Conservation (phyloP, 2,113 vertebrate species). For the Calidris pugnax region DNA sequence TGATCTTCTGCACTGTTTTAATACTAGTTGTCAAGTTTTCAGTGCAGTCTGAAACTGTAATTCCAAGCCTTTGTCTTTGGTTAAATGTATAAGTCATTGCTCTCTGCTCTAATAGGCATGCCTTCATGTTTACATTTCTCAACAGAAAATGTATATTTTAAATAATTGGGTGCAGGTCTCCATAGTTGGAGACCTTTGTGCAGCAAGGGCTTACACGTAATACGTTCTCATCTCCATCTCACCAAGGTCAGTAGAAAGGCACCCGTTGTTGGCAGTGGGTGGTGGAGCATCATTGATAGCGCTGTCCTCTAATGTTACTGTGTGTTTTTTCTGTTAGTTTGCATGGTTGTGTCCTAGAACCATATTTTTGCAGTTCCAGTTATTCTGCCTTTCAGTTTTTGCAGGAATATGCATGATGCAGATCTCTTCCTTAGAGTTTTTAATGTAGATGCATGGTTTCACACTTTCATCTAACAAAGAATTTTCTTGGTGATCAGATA, state of each 20-base stretch:
- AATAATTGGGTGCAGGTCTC: background rate
- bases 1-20: background rate
- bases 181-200: background rate
- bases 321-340: background rate
- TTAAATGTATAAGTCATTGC: background rate
- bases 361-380: background rate
- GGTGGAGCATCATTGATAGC: background rate
- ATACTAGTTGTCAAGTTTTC: background rate
- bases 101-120: background rate
- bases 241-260: background rate
- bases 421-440: background rate
- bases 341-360: background rate
- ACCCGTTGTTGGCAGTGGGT: background rate
- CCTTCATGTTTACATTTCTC: background rate
- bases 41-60: background rate
- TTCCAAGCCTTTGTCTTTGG: background rate
- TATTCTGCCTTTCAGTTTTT: background rate
- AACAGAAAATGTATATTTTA: background rate
- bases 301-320: accelerated
- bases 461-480: background rate
- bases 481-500: background rate
- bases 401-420: accelerated
- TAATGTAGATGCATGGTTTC: background rate
- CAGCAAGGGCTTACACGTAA: accelerated
- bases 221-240: accelerated